A percentile compares a stretch with the other conserved stretches of the same genome.
Evolutionary conservation across 2,113 vertebrate genomes (phyloP).

Genomic region (Aldabrachelys gigantea): DNA sequence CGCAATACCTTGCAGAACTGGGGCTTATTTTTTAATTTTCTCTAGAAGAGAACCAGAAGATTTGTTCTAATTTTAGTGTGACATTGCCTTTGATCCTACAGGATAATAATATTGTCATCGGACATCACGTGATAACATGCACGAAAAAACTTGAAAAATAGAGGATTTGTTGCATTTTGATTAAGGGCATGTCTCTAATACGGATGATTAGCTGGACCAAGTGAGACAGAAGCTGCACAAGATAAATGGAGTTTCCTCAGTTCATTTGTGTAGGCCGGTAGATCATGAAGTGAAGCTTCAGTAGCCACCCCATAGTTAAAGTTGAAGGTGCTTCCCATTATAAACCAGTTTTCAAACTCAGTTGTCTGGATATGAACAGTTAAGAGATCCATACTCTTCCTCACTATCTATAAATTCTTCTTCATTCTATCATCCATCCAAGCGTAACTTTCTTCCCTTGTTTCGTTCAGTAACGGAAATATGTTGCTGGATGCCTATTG

Average conservation of each 20-base stretch:
- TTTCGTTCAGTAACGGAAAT: not conserved
- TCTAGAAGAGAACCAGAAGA: not conserved
- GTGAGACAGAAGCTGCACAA: not conserved
- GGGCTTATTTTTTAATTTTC: not conserved
- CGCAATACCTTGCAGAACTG: not conserved
- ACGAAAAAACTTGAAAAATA: not conserved
- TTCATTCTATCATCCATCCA: not conserved
- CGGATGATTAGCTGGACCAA: not conserved
- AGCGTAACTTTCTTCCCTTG: not conserved
- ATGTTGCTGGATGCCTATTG: not conserved
- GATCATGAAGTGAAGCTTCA: not conserved
- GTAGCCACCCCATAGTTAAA: not conserved
- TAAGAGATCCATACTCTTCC: not conserved
- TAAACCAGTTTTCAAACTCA: not conserved
- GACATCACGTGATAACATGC: rapidly evolving
- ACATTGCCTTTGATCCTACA: not conserved
- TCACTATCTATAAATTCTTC: not conserved
- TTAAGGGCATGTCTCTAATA: not conserved
- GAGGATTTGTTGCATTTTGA: not conserved
- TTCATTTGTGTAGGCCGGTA: not conserved
- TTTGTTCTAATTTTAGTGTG: rapidly evolving
- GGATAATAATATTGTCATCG: rapidly evolving
- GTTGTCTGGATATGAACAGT: not conserved
- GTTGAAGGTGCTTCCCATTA: not conserved
- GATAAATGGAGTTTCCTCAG: not conserved